Conservation (phyloP, 2,113 vertebrate species). For the Calcarius ornatus region DNA sequence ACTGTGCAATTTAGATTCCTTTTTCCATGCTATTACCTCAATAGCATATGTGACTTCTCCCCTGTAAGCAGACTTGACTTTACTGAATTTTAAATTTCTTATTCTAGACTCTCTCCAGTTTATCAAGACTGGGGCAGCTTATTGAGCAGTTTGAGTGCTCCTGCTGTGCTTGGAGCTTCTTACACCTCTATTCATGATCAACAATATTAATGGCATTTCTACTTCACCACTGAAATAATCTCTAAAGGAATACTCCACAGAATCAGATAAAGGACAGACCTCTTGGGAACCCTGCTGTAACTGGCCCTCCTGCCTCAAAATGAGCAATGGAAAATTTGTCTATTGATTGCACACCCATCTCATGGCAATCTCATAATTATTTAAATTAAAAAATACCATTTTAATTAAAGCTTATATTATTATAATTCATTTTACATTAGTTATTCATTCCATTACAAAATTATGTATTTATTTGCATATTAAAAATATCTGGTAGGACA, state of each 20-base stretch:
- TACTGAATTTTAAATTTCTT: background rate
- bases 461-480: background rate
- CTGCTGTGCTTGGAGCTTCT: background rate
- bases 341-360: background rate
- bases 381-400: background rate
- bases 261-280: background rate
- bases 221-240: background rate
- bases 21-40: background rate
- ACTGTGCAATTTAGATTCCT: background rate
- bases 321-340: background rate
- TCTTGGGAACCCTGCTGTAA: background rate
- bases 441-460: background rate
- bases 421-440: background rate
- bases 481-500: background rate
- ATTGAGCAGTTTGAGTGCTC: background rate
- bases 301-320: background rate
- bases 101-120: background rate
- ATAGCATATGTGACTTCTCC: background rate
- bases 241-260: background rate
- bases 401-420: background rate
- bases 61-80: background rate
- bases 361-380: background rate
- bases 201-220: background rate
- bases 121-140: background rate
- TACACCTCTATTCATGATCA: background rate